These are phyloP conservation scores for Adrianichthys oophorus DNA, from an alignment of 2,797 vertebrate species.

Conservation along the genomic window DNA sequence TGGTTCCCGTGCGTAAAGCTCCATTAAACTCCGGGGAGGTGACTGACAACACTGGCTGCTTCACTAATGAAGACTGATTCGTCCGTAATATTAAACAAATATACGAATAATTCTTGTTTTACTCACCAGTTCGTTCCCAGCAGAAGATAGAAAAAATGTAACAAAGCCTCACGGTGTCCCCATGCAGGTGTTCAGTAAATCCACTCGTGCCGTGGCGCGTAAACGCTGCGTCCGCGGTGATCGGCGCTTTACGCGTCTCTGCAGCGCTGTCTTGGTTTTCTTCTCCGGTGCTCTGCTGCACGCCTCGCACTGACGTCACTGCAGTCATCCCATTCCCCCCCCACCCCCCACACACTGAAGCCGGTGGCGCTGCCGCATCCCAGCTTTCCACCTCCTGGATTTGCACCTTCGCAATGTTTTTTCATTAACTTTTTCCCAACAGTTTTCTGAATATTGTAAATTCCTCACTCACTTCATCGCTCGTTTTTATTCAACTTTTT, in stretches of 20 bases:
- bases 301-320: slow-evolving; percentile 73
- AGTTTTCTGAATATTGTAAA: too few species aligned
- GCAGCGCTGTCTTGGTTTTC: slow-evolving; percentile 63
- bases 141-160: slow-evolving; percentile 29
- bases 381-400: too few species aligned
- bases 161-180: slow-evolving; percentile 60
- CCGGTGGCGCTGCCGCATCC: too few species aligned
- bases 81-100: too few species aligned
- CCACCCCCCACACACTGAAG: neutral
- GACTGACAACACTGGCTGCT: neutral
- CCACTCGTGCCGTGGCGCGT: slow-evolving; percentile 58
- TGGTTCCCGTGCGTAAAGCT: slow-evolving; percentile 23
- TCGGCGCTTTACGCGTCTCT: slow-evolving; percentile 56
- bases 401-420: too few species aligned
- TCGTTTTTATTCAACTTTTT: too few species aligned
- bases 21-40: neutral
- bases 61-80: too few species aligned
- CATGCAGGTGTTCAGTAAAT: slow-evolving; percentile 76
- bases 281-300: slow-evolving; percentile 48
- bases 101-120: neutral
- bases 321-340: slow-evolving; percentile 1
- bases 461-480: too few species aligned
- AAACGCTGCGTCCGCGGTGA: slow-evolving; percentile 62
- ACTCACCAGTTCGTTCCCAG: slow-evolving; percentile 72
- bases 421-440: too few species aligned